phyloP scores from a whole-genome alignment of 2,113 vertebrate species.

The Poeciliopsis occidentalis region DNA sequence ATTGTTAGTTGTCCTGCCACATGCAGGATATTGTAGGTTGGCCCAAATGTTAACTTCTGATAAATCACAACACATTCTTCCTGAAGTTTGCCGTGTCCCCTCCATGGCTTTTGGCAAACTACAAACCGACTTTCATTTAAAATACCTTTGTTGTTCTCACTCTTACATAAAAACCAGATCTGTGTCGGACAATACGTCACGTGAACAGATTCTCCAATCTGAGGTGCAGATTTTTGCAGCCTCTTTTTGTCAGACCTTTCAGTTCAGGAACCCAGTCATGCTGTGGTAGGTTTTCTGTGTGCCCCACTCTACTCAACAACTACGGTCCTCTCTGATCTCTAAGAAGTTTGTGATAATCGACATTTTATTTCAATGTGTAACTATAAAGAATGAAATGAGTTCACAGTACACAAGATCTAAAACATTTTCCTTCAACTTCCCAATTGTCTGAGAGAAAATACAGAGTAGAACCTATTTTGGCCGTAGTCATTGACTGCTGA shows the following conservation, averaged over 20 bases:
- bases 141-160: background rate
- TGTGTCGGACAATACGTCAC: background rate
- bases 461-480: no score
- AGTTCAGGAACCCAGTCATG: background rate
- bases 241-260: background rate
- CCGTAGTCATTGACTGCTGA: no score
- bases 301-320: background rate
- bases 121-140: background rate
- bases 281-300: background rate
- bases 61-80: background rate
- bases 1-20: background rate
- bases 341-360: background rate
- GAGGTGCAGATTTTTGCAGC: background rate
- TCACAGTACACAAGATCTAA: conserved; percentile 19
- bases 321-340: background rate
- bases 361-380: background rate
- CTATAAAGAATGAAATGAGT: background rate
- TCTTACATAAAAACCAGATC: background rate
- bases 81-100: background rate
- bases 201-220: background rate
- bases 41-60: background rate
- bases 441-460: no score
- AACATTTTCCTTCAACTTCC: no score
- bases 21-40: background rate
- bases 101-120: background rate